phyloP scores from a whole-genome alignment of 1,140 invertebrate species.

The Cherax destructor region DNA sequence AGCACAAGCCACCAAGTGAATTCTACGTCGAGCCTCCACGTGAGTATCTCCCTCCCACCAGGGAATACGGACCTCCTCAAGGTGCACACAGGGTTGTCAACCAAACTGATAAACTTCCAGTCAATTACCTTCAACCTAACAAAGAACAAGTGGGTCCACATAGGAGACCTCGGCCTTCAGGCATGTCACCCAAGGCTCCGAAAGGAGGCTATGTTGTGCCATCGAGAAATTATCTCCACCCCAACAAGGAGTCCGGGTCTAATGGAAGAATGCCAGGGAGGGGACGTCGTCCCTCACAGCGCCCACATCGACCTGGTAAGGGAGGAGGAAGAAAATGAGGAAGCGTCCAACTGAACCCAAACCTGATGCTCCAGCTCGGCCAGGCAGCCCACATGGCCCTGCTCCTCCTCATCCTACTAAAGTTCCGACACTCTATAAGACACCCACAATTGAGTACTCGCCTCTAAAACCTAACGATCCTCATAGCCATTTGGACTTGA shows the following conservation, averaged over 20 bases:
- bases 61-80: conserved; percentile 20
- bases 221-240: conserved; percentile 35
- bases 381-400: neutral
- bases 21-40: neutral
- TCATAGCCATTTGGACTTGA: neutral
- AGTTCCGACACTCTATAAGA: neutral
- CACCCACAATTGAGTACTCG: conserved; percentile 16
- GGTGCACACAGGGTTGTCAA: neutral
- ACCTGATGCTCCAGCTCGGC: too few species aligned
- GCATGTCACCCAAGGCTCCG: neutral
- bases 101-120: neutral
- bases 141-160: conserved; percentile 7
- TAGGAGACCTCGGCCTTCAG: neutral
- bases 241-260: conserved; percentile 26
- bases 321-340: conserved; percentile 17
- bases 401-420: neutral
- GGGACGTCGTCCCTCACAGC: neutral
- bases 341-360: conserved; percentile 24
- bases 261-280: neutral
- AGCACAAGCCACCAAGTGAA: neutral
- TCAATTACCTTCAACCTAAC: conserved; percentile 31
- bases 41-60: conserved; percentile 14
- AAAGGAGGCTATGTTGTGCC: conserved; percentile 1
- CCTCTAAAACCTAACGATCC: conserved; percentile 19
- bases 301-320: neutral